phyloP scores from a whole-genome alignment of 2,888 invertebrate species.

The Hirtodrosophila confusa region DNA sequence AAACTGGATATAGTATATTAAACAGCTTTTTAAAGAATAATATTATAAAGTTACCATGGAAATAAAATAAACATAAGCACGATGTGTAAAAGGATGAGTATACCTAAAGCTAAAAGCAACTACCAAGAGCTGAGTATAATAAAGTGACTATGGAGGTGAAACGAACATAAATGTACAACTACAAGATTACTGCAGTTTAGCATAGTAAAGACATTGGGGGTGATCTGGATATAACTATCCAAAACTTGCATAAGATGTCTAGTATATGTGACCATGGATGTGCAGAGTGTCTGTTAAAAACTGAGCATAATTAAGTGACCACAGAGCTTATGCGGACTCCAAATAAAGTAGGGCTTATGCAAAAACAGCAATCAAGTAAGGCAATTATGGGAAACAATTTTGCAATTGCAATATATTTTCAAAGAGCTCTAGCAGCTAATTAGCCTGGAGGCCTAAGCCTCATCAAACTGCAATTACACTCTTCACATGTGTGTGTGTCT shows the following conservation, averaged over 20 bases:
- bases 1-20: too few relatives aligned
- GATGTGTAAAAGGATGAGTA: too few relatives aligned
- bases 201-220: too few relatives aligned
- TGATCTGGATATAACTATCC: too few relatives aligned
- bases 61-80: background rate
- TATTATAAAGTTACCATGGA: slow-evolving; percentile 5
- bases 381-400: slow-evolving; percentile 37
- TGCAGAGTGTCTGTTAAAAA: too few relatives aligned
- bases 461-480: slow-evolving; percentile 59
- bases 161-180: background rate
- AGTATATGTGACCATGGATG: background rate
- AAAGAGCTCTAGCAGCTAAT: slow-evolving; percentile 51
- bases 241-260: background rate
- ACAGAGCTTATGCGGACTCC: too few relatives aligned
- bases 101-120: too few relatives aligned
- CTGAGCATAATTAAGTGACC: too few relatives aligned
- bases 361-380: slow-evolving; percentile 7
- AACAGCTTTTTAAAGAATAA: too few relatives aligned
- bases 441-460: slow-evolving; percentile 48
- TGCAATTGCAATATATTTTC: slow-evolving; percentile 50
- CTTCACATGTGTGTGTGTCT: slow-evolving; percentile 11
- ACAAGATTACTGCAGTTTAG: background rate
- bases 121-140: background rate
- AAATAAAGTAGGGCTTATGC: too few relatives aligned
- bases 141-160: slow-evolving; percentile 8